These are phyloP conservation scores for Agrotis exclamationis DNA, from an alignment of 2,888 invertebrate genomes.

Conservation along the genomic window DNA sequence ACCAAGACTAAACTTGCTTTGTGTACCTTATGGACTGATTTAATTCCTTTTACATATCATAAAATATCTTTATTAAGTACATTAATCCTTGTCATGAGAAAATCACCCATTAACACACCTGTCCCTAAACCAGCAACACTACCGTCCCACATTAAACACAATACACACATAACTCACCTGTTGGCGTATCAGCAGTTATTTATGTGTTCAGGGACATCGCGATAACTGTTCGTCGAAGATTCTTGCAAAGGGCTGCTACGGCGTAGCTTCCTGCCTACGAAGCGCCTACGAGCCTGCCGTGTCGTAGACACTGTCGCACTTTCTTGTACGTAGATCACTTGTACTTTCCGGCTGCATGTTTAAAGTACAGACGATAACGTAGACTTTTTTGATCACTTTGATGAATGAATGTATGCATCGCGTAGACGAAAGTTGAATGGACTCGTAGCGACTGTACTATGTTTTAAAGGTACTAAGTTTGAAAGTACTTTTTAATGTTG, in stretches of 20 bases:
- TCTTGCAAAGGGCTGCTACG: constrained; percentile 61
- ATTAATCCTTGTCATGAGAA: background rate
- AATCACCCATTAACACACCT: constrained; percentile 10
- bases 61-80: background rate
- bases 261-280: constrained; percentile 65
- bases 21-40: too few relatives aligned
- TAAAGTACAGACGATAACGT: constrained; percentile 29
- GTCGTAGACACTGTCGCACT: constrained; percentile 44
- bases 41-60: background rate
- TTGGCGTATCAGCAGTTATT: constrained; percentile 62
- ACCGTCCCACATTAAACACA: constrained; percentile 39
- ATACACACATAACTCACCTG: constrained; percentile 56
- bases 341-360: constrained; percentile 55
- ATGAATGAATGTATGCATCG: constrained; percentile 17
- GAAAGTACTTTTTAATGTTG: constrained; percentile 28
- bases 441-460: constrained; percentile 20
- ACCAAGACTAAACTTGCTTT: too few relatives aligned
- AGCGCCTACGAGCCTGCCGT: constrained; percentile 52
- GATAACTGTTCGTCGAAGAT: constrained; percentile 63
- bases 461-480: constrained; percentile 26
- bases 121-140: constrained; percentile 20
- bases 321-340: constrained; percentile 50
- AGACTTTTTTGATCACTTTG: constrained; percentile 40
- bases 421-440: constrained; percentile 30
- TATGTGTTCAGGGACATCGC: constrained; percentile 54